Conservation (phyloP, 2,797 vertebrate species). For the Clarias fuscus region DNA sequence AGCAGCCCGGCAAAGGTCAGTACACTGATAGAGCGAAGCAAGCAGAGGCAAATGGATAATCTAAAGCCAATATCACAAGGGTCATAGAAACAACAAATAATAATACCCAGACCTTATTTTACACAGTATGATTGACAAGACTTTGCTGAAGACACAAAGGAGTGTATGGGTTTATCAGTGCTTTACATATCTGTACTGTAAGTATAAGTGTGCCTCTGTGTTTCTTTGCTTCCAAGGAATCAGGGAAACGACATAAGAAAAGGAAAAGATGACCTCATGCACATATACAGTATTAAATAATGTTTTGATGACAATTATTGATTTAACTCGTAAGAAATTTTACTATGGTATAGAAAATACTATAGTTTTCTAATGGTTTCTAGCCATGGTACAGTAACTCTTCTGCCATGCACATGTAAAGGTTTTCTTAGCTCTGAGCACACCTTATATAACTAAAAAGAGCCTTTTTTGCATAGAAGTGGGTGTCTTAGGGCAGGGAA, state of each 20-base stretch:
- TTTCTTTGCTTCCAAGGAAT: background rate
- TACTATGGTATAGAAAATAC: no score
- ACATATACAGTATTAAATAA: no score
- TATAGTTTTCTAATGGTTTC: no score
- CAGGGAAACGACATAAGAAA: background rate
- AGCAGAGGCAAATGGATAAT: background rate
- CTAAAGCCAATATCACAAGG: background rate
- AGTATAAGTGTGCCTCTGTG: no score
- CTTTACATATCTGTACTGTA: background rate
- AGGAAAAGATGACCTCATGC: background rate
- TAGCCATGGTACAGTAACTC: no score
- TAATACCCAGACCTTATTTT: no score
- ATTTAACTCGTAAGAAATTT: background rate
- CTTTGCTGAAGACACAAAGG: background rate
- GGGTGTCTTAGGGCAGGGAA: no score
- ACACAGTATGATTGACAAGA: background rate
- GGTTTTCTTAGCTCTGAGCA: no score
- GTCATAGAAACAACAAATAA: background rate
- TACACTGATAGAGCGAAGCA: background rate
- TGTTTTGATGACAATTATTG: background rate
- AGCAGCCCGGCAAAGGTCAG: no score
- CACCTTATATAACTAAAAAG: no score
- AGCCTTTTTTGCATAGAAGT: no score
- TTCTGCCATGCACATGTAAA: no score
- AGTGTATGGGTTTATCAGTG: background rate